A percentile compares a stretch with the other conserved stretches of the same genome.
Conservation (phyloP, 2,113 vertebrate species). For the Protobothrops flavoviridis region DNA sequence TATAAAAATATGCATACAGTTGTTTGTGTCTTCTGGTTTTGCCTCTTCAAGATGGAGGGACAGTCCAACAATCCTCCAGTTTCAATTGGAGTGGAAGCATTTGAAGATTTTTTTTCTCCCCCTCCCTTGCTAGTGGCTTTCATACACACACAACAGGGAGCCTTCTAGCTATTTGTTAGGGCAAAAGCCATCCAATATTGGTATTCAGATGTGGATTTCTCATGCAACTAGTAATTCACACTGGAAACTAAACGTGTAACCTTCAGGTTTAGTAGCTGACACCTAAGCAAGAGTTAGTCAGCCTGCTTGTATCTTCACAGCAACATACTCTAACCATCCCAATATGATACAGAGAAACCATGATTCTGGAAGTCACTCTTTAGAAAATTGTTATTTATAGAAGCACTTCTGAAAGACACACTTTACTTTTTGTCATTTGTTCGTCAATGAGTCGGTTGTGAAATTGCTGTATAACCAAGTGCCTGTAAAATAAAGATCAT, state of each 20-base stretch:
- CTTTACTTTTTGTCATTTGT: neutral
- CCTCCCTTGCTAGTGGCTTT: neutral
- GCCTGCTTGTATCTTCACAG: slow-evolving; percentile 38
- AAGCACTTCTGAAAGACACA: neutral
- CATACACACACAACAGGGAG: slow-evolving; percentile 9
- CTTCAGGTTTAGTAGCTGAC: slow-evolving; percentile 28
- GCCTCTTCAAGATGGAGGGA: neutral
- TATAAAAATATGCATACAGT: neutral
- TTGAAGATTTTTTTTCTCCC: slow-evolving; percentile 24
- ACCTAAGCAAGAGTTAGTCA: slow-evolving; percentile 5
- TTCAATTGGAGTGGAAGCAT: neutral
- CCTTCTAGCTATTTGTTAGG: neutral
- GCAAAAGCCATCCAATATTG: slow-evolving; percentile 30
- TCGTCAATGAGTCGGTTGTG: neutral
- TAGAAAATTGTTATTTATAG: slow-evolving; percentile 11
- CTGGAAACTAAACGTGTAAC: slow-evolving; percentile 34
- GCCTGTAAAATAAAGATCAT: neutral
- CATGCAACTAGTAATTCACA: slow-evolving; percentile 31
- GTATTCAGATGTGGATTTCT: slow-evolving; percentile 32
- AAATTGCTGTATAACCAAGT: neutral
- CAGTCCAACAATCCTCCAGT: slow-evolving; percentile 10
- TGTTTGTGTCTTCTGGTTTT: accelerated
- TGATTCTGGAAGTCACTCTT: slow-evolving; percentile 31
- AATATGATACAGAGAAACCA: neutral
- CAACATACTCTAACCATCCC: neutral